These are phyloP conservation scores for Sphecodes monilicornis DNA, from an alignment of 2,888 invertebrate species.

Conservation along the genomic window DNA sequence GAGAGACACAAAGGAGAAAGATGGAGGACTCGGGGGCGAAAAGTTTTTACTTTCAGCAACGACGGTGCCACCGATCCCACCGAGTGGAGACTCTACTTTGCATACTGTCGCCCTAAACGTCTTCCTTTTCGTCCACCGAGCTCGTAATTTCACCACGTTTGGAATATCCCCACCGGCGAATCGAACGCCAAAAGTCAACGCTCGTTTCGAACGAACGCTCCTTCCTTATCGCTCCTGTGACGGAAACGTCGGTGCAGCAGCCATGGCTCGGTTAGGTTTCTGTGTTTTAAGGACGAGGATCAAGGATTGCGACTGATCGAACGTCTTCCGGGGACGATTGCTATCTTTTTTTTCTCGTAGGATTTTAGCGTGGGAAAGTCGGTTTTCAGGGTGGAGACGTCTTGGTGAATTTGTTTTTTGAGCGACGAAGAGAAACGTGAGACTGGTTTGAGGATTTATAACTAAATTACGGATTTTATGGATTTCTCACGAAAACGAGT, in stretches of 20 bases:
- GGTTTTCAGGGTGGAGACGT: background rate
- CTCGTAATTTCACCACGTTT: constrained; percentile 37
- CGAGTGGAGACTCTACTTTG: constrained; percentile 50
- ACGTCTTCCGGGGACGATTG: background rate
- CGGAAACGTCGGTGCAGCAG: background rate
- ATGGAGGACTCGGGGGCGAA: constrained; percentile 22
- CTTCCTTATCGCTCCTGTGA: constrained; percentile 1
- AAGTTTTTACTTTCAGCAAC: constrained; percentile 57
- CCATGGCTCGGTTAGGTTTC: background rate
- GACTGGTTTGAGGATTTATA: too few relatives aligned
- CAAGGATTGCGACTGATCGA: background rate
- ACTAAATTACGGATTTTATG: too few relatives aligned
- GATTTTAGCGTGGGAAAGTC: background rate
- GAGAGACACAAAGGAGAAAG: background rate
- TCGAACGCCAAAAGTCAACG: constrained; percentile 27
- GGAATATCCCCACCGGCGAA: constrained; percentile 27
- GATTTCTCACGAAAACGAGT: too few relatives aligned
- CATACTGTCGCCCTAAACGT: constrained; percentile 50
- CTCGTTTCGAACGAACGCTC: background rate
- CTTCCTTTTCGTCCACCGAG: constrained; percentile 23
- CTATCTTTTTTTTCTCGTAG: background rate
- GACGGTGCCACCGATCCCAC: constrained; percentile 32
- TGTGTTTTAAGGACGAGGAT: background rate
- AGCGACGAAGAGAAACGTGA: background rate
- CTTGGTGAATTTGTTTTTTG: background rate